These are phyloP conservation scores for Calypte anna DNA, from an alignment of 2,113 vertebrate species.

Conservation along the genomic window DNA sequence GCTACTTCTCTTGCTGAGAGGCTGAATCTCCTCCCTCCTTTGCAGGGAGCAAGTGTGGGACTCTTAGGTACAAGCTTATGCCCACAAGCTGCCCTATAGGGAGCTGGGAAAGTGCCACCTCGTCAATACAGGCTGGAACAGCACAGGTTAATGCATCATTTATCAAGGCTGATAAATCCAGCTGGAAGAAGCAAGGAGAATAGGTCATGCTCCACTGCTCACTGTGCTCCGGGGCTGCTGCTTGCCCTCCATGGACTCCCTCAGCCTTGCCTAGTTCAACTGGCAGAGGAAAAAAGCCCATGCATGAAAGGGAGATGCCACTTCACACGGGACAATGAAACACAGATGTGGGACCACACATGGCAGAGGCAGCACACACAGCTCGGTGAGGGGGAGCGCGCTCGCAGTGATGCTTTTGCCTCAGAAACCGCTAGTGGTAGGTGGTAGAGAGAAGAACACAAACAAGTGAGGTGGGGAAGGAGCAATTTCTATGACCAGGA, in stretches of 20 bases:
- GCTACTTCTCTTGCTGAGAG: neutral
- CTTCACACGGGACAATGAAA: neutral
- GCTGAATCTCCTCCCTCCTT: neutral
- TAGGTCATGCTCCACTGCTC: neutral
- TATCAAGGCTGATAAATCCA: neutral
- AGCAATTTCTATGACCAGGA: neutral
- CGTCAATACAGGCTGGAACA: neutral
- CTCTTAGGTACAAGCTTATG: neutral
- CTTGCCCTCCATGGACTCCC: neutral
- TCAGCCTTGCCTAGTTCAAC: neutral
- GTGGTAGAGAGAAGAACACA: neutral
- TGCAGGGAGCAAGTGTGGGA: neutral
- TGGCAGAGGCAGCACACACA: neutral
- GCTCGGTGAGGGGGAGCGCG: neutral
- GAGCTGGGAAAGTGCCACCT: neutral
- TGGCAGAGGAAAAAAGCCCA: neutral
- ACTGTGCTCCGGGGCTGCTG: neutral
- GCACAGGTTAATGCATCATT: accelerated
- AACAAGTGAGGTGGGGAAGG: neutral
- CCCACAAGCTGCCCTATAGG: accelerated
- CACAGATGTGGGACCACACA: constrained; percentile 37
- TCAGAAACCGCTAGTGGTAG: neutral
- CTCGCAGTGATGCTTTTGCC: neutral
- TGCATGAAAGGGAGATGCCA: neutral
- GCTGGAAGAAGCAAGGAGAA: neutral